A percentile compares a stretch with the other conserved stretches of the same genome.
Conservation (phyloP, 2,888 invertebrate species). For the Mythimna impura region DNA sequence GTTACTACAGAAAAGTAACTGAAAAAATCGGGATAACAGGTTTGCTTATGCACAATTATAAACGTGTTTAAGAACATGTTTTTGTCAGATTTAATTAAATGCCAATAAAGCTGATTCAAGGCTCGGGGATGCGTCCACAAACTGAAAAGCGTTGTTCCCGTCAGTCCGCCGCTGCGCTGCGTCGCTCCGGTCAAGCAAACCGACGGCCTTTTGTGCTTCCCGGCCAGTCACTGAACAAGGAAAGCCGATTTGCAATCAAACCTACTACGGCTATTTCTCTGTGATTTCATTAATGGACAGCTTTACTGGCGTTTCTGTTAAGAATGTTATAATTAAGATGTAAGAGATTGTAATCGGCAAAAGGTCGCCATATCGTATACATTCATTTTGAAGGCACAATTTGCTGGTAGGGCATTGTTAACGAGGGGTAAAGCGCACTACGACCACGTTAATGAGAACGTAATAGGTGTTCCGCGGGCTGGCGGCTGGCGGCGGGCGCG, state of each 20-base stretch:
- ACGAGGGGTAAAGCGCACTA: slow-evolving; percentile 80
- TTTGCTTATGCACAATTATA: not conserved
- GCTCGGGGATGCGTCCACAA: slow-evolving; percentile 14
- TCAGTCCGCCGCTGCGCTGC: not conserved
- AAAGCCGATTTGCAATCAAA: slow-evolving; percentile 34
- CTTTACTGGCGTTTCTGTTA: slow-evolving; percentile 36
- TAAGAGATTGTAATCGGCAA: slow-evolving; percentile 57
- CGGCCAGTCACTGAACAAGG: slow-evolving; percentile 26
- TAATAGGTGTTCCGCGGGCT: slow-evolving; percentile 81
- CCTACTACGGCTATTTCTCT: slow-evolving; percentile 25
- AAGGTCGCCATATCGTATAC: slow-evolving; percentile 71
- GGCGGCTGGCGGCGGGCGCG: slow-evolving; percentile 71
- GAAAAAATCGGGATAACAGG: not conserved
- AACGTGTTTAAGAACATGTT: not conserved
- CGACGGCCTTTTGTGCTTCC: slow-evolving; percentile 40
- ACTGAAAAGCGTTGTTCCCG: slow-evolving; percentile 36
- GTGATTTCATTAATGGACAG: slow-evolving; percentile 49
- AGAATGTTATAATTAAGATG: slow-evolving; percentile 58
- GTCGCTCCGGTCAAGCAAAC: slow-evolving; percentile 15
- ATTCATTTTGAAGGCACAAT: slow-evolving; percentile 80
- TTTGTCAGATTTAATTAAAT: slow-evolving; percentile 24
- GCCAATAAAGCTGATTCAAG: slow-evolving; percentile 11
- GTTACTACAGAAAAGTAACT: too few relatives aligned
- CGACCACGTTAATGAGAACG: slow-evolving; percentile 82
- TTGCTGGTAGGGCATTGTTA: slow-evolving; percentile 80